Base-by-base conservation (phyloP, 1,140 invertebrate species). In the Holotrichia oblita region DNA sequence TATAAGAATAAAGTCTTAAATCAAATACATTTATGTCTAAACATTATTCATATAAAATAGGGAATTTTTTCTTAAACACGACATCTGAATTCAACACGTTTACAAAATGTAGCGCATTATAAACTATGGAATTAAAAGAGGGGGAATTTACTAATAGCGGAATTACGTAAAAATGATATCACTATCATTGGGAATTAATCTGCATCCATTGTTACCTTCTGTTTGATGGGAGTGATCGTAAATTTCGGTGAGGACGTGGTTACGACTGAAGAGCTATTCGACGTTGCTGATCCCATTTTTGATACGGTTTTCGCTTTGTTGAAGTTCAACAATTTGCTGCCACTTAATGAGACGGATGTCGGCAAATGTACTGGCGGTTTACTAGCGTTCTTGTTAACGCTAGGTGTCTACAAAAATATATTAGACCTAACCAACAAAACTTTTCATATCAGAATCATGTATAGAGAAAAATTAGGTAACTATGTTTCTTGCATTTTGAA, bases 1-100 rank as follows among this genome's bases (percentile, higher is more conserved):
- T 69, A 27, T 22, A 69, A 69, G 61, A 69, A 69, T 69, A 69
- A 69, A 69, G 22, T 69, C 27, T 69, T 34, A 27, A 69, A 27
- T 69, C 12, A 27, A 27, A 69, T 14, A 69, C 17, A 69, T 69
- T 69, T 27, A 69, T 55, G 12, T 12, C 61, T 27, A 69, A 17
- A 69, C 22, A 48, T 20, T 69, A 55, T 55, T 17, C 6, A 55
- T 55, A 55, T 55, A 55, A 55, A 55, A 55, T 17, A 55, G 48
- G 17, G 48, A 17, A n/a, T 14, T n/a, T 34, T 34, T 34, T 34
- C 27, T 34, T 34, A 34, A 34, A 2, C 4, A 34, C 27, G n/a
- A 34, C 27, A 34, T 4, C n/a, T n/a, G 27, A 34, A 4, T 34
- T 34, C 27, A 34, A 34, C 27, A 34, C 27, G 27, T 34, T 34